A percentile compares a stretch with the other conserved stretches of the same genome.
These are phyloP conservation scores for Nemurella pictetii DNA, from an alignment of 2,888 invertebrate genomes.

Conservation along the genomic window DNA sequence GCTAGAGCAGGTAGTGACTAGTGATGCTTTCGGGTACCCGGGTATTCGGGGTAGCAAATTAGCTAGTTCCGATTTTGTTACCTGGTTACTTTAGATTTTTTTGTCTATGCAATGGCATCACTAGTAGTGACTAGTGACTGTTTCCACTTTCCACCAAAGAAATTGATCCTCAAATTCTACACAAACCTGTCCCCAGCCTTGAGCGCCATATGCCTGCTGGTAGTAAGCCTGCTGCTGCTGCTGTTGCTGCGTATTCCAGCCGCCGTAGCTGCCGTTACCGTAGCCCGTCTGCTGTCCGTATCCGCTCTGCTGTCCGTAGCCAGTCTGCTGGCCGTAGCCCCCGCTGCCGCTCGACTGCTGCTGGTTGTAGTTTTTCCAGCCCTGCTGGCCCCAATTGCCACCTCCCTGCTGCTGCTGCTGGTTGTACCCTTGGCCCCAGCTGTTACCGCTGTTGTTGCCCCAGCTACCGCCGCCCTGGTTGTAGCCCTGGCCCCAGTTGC, in stretches of 20 bases:
- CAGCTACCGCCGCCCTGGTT: slow-evolving; percentile 36
- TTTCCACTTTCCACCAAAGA: too few species aligned
- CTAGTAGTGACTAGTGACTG: too few species aligned
- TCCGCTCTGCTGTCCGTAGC: slow-evolving; percentile 36
- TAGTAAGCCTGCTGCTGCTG: slow-evolving; percentile 37
- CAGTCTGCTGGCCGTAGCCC: background rate
- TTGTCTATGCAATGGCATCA: too few species aligned
- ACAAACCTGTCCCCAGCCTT: slow-evolving; percentile 40
- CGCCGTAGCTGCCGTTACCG: slow-evolving; percentile 33
- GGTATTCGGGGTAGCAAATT: too few species aligned
- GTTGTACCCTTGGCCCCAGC: slow-evolving; percentile 36
- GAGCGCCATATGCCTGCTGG: slow-evolving; percentile 33
- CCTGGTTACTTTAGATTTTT: too few species aligned
- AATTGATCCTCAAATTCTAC: too few species aligned
- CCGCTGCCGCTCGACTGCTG: too few species aligned
- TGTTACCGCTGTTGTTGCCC: slow-evolving; percentile 28
- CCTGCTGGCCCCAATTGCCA: background rate
- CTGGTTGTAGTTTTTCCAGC: slow-evolving; percentile 4
- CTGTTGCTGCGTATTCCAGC: slow-evolving; percentile 39
- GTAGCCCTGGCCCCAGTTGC: slow-evolving; percentile 37
- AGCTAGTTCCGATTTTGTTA: too few species aligned
- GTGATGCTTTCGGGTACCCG: too few species aligned
- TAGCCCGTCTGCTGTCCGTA: slow-evolving; percentile 35
- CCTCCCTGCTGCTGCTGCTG: slow-evolving; percentile 35
- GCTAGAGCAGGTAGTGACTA: too few species aligned